Base-by-base conservation (phyloP, 37 sponge, comb jelly and placozoan genomes). In the Agelas oroides region DNA sequence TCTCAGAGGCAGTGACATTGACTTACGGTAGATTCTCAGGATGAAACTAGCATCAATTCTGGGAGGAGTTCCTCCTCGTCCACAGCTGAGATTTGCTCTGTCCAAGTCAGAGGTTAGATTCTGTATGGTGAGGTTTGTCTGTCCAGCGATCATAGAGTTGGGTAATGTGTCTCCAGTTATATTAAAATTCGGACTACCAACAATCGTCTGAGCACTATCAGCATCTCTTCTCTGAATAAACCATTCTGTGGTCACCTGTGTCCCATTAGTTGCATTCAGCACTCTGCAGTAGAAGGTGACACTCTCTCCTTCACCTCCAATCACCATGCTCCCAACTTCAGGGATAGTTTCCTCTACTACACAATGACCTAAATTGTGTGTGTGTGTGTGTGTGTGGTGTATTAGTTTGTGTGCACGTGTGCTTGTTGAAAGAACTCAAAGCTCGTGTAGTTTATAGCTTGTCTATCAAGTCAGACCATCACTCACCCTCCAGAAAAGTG, bases 1-100 rank as follows among this genome's bases (percentile, higher is more conserved):
- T n/a, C 19, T 16, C 16, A 12, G 28, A 62, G 6, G 28, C 67
- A 31, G 67, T 23, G 31, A 27, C 25, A 25, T 33, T 23, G 1
- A 69, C 70, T 69, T 69, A 69, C 70, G 70, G 23, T 69, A 69
- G 19, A 69, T 69, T 36, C 37, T 69, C 70, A 69, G 19, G 34
- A 12, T 21, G 37, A 23, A 69, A 3, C 8, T 20, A 69, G 35
- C 70, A 32, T 28, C 33, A 18, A 34, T 1, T 3, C 6, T 46
- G 8, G 46, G 46, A 35, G 70, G 34, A 23, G 0, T 33, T 35
- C 34, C 27, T 18, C 27, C 27, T 5, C 5, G 34, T 6, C 38
- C 37, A 35, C 70, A 69, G 15, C 1, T 12, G 35, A 69, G 1
- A 5, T 23, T 31, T 25, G 70, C 70, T 21, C 70, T 36, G 37